Percentiles rank a stretch among this genome's conserved stretches.
Conservation (phyloP, 2,888 invertebrate genomes). For the Smittia sp. region DNA sequence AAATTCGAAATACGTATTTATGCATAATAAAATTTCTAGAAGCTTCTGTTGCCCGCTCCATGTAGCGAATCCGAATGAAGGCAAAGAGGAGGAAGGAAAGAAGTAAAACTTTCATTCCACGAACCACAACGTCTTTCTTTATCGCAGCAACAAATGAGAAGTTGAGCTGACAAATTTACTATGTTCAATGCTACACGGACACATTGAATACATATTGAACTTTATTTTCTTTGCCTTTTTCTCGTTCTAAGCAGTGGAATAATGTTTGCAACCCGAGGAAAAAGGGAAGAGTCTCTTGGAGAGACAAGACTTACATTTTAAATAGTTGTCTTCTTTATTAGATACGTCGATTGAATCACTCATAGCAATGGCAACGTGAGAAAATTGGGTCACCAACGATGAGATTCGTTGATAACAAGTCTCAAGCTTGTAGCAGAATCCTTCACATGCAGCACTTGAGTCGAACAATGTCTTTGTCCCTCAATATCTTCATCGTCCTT, state of each 20-base stretch:
- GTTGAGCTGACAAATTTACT: background rate
- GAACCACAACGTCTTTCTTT: background rate
- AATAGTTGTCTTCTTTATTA: background rate
- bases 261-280: background rate
- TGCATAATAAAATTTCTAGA: slow-evolving; percentile 15
- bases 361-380: background rate
- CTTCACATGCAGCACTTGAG: no score
- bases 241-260: background rate
- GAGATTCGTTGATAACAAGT: no score
- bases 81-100: background rate
- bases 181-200: background rate
- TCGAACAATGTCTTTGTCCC: no score
- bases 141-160: background rate
- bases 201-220: background rate
- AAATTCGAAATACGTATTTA: slow-evolving; percentile 25
- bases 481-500: no score
- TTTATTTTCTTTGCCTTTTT: background rate
- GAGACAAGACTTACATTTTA: background rate
- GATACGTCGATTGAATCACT: background rate
- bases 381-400: no score
- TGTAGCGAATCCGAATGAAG: background rate
- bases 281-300: background rate
- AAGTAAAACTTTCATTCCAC: background rate
- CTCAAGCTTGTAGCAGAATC: no score
- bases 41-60: background rate